Evolutionary conservation across 2,797 vertebrate species (phyloP), one percentile per base, ranked within the genome.

Genomic region (Australoheros facetus): DNA sequence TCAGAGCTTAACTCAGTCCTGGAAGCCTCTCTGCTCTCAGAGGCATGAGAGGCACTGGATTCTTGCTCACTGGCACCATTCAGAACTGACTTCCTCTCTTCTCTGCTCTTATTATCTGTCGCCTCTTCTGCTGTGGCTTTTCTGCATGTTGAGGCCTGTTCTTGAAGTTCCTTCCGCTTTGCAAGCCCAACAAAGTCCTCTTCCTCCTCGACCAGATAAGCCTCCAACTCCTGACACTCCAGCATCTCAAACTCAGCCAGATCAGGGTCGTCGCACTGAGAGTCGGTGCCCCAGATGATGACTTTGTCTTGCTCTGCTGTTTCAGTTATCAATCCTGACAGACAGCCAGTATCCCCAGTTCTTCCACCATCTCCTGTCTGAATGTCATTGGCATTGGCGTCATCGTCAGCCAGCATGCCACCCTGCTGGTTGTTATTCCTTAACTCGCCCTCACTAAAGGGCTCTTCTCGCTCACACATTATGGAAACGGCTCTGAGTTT

Each of bases 361-460:
- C 81, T 86, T 32, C 84, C 80, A 17, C 73, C 84, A 30, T 92
- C 87, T 70, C 95, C 94, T 6, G 92, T 75, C 77, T 87, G 88
- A 85, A 99, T 95, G 19, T 96, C 94, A 82, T 99, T 99, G 91
- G 98, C 98, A 70, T 99, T 99, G 34, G 94, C 91, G 69, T 99
- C 97, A 3, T 95, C 97, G 7, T 95, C 88, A 51, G 79, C 90
- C 45, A 89, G 82, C 78, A 94, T 32, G 3, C 78, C 89, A 16
- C 78, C 91, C 60, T 79, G 90, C 90, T 94, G 96, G 60, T 99
- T 99, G 89, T 97, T 97, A 77, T 98, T 98, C 86, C 90, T 95
- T 1, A 95, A 86, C 90, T 96, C 95, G 0, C 94, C 94, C 92
- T 4, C 92, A 69, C 59, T 58, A 19, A 88, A 48, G 26, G 81